Evolutionary conservation across 2,113 vertebrate species (phyloP).

Genomic region (Pseudolaguvia tuberculata): DNA sequence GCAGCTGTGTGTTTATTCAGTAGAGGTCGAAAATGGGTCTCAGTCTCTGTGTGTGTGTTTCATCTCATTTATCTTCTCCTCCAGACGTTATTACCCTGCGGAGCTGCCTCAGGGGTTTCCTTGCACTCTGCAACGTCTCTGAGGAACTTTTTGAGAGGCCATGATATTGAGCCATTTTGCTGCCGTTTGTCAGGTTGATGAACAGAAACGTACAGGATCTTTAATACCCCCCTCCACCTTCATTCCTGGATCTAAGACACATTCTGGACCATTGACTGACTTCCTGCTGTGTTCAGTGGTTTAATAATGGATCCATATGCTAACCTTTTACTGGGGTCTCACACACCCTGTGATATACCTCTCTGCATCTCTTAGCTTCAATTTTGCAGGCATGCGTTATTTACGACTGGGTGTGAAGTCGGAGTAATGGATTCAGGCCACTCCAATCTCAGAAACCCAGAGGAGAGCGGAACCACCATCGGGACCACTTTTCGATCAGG

Average conservation of each 20-base stretch:
- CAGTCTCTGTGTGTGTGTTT: background rate
- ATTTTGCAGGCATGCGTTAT: conserved; percentile 20
- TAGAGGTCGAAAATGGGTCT: background rate
- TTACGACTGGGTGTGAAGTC: conserved; percentile 9
- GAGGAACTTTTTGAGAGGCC: background rate
- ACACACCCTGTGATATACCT: background rate
- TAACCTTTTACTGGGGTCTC: conserved; percentile 16
- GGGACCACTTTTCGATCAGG: conserved; percentile 12
- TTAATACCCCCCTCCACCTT: background rate
- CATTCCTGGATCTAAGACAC: conserved; percentile 4
- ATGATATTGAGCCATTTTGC: too few species aligned
- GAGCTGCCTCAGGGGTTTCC: background rate
- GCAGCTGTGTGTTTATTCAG: background rate
- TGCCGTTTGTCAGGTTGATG: conserved; percentile 6
- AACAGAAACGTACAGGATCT: background rate
- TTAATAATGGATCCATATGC: background rate
- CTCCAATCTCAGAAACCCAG: conserved; percentile 8
- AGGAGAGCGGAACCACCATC: background rate
- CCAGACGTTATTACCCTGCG: background rate
- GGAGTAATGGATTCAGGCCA: background rate
- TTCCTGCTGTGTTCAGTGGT: background rate
- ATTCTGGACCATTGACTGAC: background rate
- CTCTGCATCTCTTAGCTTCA: background rate
- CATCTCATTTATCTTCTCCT: conserved; percentile 8
- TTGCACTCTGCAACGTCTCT: background rate